Conservation (phyloP, 2,797 vertebrate genomes). For the Mastacembelus armatus region DNA sequence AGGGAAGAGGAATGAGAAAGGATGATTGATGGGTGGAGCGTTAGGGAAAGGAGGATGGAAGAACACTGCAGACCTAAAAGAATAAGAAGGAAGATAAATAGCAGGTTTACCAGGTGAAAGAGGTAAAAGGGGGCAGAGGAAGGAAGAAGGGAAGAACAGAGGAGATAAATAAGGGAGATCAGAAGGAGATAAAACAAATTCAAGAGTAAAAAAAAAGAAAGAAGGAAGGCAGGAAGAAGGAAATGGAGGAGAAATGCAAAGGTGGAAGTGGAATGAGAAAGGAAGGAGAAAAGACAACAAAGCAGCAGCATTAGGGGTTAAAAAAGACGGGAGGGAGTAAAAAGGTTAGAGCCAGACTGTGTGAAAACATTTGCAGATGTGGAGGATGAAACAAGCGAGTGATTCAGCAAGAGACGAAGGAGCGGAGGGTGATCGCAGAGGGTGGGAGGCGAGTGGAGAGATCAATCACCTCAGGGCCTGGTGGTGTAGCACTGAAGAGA, state of each 20-base stretch:
- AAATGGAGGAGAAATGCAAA: too few species aligned
- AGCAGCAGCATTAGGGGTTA: neutral
- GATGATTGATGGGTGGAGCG: neutral
- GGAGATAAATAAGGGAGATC: neutral
- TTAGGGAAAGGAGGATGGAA: too few species aligned
- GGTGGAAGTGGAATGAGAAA: neutral
- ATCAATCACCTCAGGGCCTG: constrained; percentile 58
- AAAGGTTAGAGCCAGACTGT: constrained; percentile 10
- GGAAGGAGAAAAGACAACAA: neutral
- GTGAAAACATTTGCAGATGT: constrained; percentile 33
- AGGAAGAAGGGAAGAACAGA: neutral
- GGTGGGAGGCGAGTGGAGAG: constrained; percentile 48
- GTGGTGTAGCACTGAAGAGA: constrained; percentile 65
- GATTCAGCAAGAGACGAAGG: constrained; percentile 56
- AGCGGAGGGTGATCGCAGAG: constrained; percentile 37
- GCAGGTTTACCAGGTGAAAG: too few species aligned
- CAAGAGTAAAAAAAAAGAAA: neutral
- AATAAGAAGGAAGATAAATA: neutral
- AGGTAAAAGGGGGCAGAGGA: too few species aligned
- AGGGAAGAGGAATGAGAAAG: neutral
- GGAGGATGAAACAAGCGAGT: constrained; percentile 13
- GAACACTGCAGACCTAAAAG: neutral
- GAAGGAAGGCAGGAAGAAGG: too few species aligned
- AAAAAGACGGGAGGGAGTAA: neutral
- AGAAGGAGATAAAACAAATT: too few species aligned